phyloP scores from a whole-genome alignment of 2,888 invertebrate genomes.

The Cepaea hortensis region DNA sequence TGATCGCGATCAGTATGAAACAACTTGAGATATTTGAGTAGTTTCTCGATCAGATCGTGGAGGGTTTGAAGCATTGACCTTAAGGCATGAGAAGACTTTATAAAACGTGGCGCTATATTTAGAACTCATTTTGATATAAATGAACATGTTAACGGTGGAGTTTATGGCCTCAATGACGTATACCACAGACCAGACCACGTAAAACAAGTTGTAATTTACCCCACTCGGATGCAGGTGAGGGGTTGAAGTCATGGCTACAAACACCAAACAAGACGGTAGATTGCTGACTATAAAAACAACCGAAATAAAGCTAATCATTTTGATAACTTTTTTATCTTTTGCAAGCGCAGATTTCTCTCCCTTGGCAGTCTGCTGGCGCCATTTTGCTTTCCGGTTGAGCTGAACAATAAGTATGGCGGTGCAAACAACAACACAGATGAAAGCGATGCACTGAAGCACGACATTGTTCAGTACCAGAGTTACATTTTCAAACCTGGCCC shows the following conservation, averaged over 20 bases:
- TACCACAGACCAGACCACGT: conserved; percentile 24
- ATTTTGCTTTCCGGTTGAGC: conserved; percentile 39
- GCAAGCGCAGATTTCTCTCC: background rate
- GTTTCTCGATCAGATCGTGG: background rate
- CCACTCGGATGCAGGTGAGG: conserved; percentile 9
- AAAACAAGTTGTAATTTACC: conserved; percentile 27
- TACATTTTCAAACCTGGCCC: conserved; percentile 35
- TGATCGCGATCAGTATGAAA: background rate
- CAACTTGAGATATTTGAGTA: background rate
- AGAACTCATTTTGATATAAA: conserved; percentile 29
- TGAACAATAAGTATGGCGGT: conserved; percentile 24
- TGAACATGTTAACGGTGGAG: conserved; percentile 24
- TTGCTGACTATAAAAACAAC: conserved; percentile 29
- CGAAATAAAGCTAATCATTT: conserved; percentile 2
- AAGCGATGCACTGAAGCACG: conserved; percentile 25
- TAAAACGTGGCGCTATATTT: conserved; percentile 15
- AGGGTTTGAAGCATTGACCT: background rate
- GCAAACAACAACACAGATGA: conserved; percentile 23
- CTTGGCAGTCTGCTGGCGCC: conserved; percentile 20
- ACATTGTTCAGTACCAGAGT: conserved; percentile 41
- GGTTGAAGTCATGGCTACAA: conserved; percentile 10
- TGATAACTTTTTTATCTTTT: conserved; percentile 24
- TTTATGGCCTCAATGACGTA: conserved; percentile 32
- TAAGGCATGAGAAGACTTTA: background rate
- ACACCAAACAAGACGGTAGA: conserved; percentile 30